Percentiles rank a stretch among this genome's conserved stretches.
Conservation (phyloP, 2,888 invertebrate genomes). For the Drosophila birchii region DNA sequence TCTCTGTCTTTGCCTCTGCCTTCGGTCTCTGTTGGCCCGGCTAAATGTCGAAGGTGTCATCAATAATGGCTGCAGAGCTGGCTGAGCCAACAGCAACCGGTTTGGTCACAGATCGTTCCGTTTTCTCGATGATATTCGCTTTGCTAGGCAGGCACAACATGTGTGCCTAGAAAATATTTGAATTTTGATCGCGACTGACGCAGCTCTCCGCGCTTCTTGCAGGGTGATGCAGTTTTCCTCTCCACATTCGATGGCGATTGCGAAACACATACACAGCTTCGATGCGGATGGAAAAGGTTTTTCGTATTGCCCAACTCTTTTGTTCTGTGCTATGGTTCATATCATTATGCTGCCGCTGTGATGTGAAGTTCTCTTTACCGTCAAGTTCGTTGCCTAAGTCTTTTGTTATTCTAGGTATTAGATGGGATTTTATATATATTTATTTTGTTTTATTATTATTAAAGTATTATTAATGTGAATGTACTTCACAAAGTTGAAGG, state of each 20-base stretch:
- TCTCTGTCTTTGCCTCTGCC: not conserved
- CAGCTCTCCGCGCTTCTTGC: constrained; percentile 5
- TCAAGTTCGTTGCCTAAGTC: constrained; percentile 66
- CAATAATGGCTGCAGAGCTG: constrained; percentile 57
- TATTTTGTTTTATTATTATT: not conserved
- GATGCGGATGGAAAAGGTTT: constrained; percentile 38
- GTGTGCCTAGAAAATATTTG: constrained; percentile 58
- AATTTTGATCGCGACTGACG: constrained; percentile 62
- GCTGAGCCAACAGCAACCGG: constrained; percentile 45
- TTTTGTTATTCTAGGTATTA: not conserved
- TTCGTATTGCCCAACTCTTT: constrained; percentile 45
- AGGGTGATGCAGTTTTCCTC: constrained; percentile 47
- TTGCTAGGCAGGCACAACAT: constrained; percentile 41
- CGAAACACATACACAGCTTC: constrained; percentile 50
- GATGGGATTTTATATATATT: not conserved
- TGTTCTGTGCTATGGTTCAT: constrained; percentile 47
- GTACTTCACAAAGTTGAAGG: not conserved
- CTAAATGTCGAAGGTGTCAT: constrained; percentile 80
- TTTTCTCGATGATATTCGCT: constrained; percentile 53
- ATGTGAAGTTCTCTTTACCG: constrained; percentile 19
- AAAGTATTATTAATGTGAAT: not conserved
- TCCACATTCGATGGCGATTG: constrained; percentile 48
- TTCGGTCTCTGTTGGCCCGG: constrained; percentile 31
- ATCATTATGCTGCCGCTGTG: constrained; percentile 15
- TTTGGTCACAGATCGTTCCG: constrained; percentile 48